Percentiles rank a stretch among this genome's conserved stretches.
phyloP scores from a whole-genome alignment of 2,888 invertebrate genomes.

The Gastracanthus pulcherrimus region DNA sequence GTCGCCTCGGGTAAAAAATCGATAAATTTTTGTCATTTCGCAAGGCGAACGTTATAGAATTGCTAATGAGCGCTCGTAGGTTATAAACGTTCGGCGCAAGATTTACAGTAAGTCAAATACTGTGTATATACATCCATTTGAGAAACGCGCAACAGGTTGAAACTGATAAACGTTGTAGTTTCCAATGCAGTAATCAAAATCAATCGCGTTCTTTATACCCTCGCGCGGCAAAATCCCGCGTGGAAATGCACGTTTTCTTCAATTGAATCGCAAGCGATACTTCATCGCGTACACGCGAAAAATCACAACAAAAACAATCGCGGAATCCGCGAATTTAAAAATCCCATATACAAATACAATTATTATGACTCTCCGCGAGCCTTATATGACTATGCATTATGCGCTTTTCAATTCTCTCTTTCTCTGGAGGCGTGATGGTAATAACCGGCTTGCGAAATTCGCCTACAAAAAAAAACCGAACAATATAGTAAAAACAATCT shows the following conservation, averaged over 20 bases:
- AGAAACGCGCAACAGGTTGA: not conserved
- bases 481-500: constrained; percentile 10
- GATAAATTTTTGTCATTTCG: not conserved
- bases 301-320: constrained; percentile 3
- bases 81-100: not conserved
- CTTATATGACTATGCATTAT: constrained; percentile 13
- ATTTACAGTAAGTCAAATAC: too few relatives aligned
- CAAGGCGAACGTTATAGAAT: not conserved
- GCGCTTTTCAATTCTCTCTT: constrained; percentile 29
- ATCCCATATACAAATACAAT: not conserved
- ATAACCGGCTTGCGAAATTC: constrained; percentile 45
- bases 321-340: constrained; percentile 14
- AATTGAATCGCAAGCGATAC: constrained; percentile 3
- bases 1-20: constrained; percentile 13
- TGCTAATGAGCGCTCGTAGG: not conserved
- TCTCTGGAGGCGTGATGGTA: not conserved
- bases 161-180: not conserved
- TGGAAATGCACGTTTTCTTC: too few relatives aligned
- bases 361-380: too few relatives aligned
- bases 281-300: not conserved
- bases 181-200: constrained; percentile 28
- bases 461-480: not conserved
- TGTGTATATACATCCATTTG: not conserved
- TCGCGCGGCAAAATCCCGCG: not conserved
- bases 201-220: not conserved